Evolutionary conservation across 53 echinoderm and acorn worm genomes (phyloP), one percentile per base, ranked within the genome.

Genomic region (Henricia sp.): DNA sequence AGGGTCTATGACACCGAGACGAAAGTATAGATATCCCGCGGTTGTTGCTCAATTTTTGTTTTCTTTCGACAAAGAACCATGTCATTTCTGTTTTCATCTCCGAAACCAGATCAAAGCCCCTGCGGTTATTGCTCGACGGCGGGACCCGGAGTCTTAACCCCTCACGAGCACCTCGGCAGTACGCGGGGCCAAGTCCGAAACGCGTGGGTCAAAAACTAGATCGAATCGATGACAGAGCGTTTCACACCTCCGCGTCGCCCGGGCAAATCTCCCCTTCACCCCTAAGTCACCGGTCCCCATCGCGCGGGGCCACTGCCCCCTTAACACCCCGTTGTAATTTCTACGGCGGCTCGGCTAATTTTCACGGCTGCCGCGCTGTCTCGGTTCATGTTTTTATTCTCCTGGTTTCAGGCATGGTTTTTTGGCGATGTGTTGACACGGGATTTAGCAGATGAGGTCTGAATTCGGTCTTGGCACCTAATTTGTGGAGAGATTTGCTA

Each of bases 151-250:
- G 57, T 23, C 13, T 37, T 26, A 41, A 57, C 59, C 32, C 56
- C 43, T 9, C 40, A n/a, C 20, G 19, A 11, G 57, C 43, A 39
- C 54, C 51, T 71, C 17, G 8, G 12, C 74, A 56, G 54, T 74
- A 34, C 17, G 37, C n/a, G 38, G 48, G 48, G 48, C n/a, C n/a
- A n/a, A n/a, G n/a, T 30, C 17, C 29, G 58, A 57, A 41, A 76
- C 59, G 59, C 57, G 76, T 40, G 76, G 76, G 76, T 76, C 76
- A 76, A 56, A 76, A 76, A 76, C 59, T 76, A 38, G 76, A 76
- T 55, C 76, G 59, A 11, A 14, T 27, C 30, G 76, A 76, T 43
- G 76, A 76, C n/a, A 57, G 76, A 76, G 26, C 76, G 24, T 27
- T 28, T 76, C 59, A 28, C 76, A 74, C 74, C 74, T 74, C 74